phyloP scores from a whole-genome alignment of 2,113 vertebrate genomes.

The Clarias macrocephalus region DNA sequence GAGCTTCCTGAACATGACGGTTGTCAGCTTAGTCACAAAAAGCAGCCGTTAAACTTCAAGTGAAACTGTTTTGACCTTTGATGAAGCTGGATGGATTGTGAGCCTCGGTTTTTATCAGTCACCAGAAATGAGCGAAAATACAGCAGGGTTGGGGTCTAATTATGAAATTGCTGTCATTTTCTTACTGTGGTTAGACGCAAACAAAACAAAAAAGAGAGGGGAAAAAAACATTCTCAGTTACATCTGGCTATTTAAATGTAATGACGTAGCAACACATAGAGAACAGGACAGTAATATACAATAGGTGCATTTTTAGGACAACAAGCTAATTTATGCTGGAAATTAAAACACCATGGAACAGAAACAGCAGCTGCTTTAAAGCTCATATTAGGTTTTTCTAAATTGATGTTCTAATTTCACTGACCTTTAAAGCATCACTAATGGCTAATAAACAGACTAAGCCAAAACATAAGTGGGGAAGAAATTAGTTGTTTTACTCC shows the following conservation, averaged over 20 bases:
- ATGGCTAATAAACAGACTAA: neutral
- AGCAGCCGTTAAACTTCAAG: neutral
- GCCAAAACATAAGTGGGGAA: neutral
- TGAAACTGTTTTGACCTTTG: neutral
- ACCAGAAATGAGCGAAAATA: neutral
- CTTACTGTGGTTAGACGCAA: neutral
- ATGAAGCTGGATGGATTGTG: no score
- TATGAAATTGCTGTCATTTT: no score
- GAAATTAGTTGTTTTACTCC: neutral
- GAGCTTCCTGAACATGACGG: neutral
- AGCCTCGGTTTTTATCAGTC: neutral
- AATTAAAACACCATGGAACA: neutral
- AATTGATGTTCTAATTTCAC: neutral
- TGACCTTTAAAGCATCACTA: neutral
- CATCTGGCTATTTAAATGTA: neutral
- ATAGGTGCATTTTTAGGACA: neutral
- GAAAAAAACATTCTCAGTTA: neutral
- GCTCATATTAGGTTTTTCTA: neutral
- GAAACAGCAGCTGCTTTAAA: neutral
- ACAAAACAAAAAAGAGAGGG: no score
- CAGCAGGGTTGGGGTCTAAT: neutral
- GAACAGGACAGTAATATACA: neutral
- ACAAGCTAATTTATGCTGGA: neutral
- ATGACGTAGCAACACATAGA: neutral
- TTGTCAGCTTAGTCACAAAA: neutral